Evolutionary conservation across 2,113 vertebrate genomes (phyloP).

Genomic region (Crotalus horridus): DNA sequence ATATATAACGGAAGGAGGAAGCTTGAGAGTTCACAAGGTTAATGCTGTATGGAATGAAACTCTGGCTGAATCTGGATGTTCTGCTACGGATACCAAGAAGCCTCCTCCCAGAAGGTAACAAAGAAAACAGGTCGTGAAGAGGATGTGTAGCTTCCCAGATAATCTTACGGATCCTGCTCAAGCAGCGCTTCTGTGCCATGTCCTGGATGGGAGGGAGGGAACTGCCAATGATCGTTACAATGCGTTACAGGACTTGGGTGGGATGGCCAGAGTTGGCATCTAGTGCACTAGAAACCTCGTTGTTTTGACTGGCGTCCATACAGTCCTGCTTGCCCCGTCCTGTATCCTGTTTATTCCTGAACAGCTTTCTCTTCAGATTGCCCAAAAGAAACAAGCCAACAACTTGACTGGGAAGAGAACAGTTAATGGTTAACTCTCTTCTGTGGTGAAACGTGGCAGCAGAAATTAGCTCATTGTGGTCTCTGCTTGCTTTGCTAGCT

Average conservation of each 20-base stretch:
- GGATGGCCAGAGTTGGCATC: not conserved
- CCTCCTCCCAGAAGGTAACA: too few species aligned
- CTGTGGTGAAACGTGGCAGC: conserved; percentile 11
- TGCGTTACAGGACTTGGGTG: not conserved
- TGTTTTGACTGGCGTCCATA: not conserved
- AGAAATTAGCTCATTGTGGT: conserved; percentile 13
- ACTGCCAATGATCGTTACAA: too few species aligned
- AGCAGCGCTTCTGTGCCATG: too few species aligned
- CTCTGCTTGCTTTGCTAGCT: not conserved
- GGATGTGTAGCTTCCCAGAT: too few species aligned
- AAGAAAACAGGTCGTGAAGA: too few species aligned
- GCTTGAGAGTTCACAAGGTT: too few species aligned
- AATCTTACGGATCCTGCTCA: too few species aligned
- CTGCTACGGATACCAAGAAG: too few species aligned
- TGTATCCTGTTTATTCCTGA: conserved; percentile 12
- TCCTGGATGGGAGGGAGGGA: too few species aligned
- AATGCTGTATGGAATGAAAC: too few species aligned
- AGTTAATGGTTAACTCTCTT: conserved; percentile 24
- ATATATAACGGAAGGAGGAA: too few species aligned
- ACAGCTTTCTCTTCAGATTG: not conserved
- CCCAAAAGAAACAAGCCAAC: not conserved
- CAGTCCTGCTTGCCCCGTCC: not conserved
- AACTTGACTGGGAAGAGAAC: not conserved
- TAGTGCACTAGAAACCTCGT: not conserved
- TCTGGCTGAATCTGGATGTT: too few species aligned